Conservation (phyloP, 2,888 invertebrate species). For the Ctena decussata region DNA sequence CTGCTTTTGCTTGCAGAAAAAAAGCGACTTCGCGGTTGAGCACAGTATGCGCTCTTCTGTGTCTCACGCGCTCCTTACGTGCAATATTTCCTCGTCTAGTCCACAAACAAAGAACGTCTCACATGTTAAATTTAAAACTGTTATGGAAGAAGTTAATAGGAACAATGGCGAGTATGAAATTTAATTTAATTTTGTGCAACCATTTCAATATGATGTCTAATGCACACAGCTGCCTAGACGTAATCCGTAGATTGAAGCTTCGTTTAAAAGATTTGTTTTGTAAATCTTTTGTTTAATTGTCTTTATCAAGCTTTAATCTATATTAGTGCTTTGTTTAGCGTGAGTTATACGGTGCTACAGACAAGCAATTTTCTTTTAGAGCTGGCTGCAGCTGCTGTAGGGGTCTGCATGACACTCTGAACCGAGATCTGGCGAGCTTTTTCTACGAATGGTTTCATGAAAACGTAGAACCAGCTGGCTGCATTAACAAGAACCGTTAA, state of each 20-base stretch:
- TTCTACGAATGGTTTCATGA: constrained; percentile 11
- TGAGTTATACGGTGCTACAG: constrained; percentile 44
- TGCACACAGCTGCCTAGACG: constrained; percentile 56
- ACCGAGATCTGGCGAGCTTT: background rate
- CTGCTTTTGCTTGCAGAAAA: background rate
- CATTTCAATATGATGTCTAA: constrained; percentile 40
- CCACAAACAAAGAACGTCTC: constrained; percentile 57
- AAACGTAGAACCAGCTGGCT: constrained; percentile 45
- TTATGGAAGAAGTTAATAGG: constrained; percentile 55
- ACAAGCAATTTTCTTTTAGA: constrained; percentile 53
- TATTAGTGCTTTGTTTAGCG: constrained; percentile 55
- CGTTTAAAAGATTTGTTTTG: constrained; percentile 58
- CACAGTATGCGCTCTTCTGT: background rate
- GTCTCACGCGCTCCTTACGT: constrained; percentile 10
- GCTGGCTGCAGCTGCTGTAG: constrained; percentile 56
- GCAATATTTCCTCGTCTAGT: constrained; percentile 8
- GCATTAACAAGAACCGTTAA: constrained; percentile 57
- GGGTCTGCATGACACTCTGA: background rate
- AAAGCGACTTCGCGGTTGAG: background rate
- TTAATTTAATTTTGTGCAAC: constrained; percentile 61
- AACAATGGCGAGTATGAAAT: constrained; percentile 62
- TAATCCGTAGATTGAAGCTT: constrained; percentile 43
- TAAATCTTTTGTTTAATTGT: constrained; percentile 64
- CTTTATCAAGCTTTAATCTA: constrained; percentile 65
- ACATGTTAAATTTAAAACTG: constrained; percentile 62